Base-by-base conservation (phyloP, 2,888 invertebrate species). In the Sclerodermus sp. region DNA sequence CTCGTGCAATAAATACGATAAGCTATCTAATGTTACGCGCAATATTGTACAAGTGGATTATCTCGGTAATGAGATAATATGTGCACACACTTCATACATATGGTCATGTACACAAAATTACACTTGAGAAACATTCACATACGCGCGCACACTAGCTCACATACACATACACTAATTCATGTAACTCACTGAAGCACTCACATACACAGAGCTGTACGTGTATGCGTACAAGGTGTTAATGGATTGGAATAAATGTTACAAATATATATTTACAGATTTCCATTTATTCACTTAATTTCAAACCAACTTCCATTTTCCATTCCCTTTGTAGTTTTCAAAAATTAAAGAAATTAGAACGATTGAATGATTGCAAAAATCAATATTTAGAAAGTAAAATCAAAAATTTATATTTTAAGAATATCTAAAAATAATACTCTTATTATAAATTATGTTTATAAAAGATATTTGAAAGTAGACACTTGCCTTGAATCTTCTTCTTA, bases 191-290 rank as follows among this genome's bases (percentile, higher is more conserved):
- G 40, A 13, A 36, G 42, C 10, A 45, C 15, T 42, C 30, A 23
- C 42, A 51, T 55, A 49, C 47, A 58, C 42, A 52, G 47, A 55
- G 49, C 59, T 40, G 45, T 39, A 43, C 39, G 47, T 48, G 29
- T n/a, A 13, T 34, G 34, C 53, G 39, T 53, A 55, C 61, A 63
- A 66, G 60, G 65, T 70, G 67, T 67, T 71, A 63, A 67, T 64
- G 60, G 66, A 70, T 71, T 71, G 67, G 69, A 73, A 71, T 73
- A 73, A 73, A 73, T 71, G 73, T 73, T 71, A 67, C 58, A 63
- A 71, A 66, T 68, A 70, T 23, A 23, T 70, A 69, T 70, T 70
- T 70, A 62, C 61, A 67, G 18, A 39, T 42, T 37, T 48, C 17
- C 42, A 43, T 31, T 51, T 43, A 23, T 37, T 42, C 16, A 34